Base-by-base conservation (phyloP, 2,888 invertebrate species). In the Bombylius discolor region DNA sequence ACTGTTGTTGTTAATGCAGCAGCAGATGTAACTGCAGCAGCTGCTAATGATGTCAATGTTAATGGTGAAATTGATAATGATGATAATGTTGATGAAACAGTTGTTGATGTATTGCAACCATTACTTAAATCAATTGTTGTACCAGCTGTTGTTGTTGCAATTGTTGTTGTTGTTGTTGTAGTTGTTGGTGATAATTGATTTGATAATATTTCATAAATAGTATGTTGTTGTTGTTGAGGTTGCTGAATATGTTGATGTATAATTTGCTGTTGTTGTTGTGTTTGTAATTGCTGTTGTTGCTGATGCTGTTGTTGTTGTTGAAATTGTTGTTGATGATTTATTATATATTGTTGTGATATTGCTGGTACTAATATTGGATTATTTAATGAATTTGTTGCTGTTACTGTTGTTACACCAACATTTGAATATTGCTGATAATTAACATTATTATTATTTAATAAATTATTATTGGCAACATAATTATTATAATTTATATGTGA, bases 31-130 rank as follows among this genome's bases (percentile, higher is more conserved):
- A 33, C 23, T 39, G 49, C 32, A 52, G 50, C 13, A 51, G 34
- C 9, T 39, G 44, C 32, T 46, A 49, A 32, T 55, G 53, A 34
- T 44, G 52, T 14, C 46, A 47, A 32, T 59, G 61, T 5, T 52
- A 59, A 48, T 53, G 54, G 52, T 54, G 60, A 33, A 49, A 49
- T 51, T 53, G 33, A 51, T 56, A 57, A 56, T 57, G 57, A 47
- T 52, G 54, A 51, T 53, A 44, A 47, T 57, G 59, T 23, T 58
- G 59, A 45, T 39, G 52, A 36, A 32, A 48, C 32, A 48, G 57
- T 39, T 11, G 23, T 51, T 13, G 51, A 31, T 31, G 45, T 47
- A 5, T 31, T 12, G 4, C 6, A 13, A 53, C 31, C 14, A 44
- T 12, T n/a, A 11, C 14, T 49, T 44, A 32, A 45, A 6, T 46